Conservation (phyloP, 2,797 vertebrate genomes). For the Urophycis tenuis region DNA sequence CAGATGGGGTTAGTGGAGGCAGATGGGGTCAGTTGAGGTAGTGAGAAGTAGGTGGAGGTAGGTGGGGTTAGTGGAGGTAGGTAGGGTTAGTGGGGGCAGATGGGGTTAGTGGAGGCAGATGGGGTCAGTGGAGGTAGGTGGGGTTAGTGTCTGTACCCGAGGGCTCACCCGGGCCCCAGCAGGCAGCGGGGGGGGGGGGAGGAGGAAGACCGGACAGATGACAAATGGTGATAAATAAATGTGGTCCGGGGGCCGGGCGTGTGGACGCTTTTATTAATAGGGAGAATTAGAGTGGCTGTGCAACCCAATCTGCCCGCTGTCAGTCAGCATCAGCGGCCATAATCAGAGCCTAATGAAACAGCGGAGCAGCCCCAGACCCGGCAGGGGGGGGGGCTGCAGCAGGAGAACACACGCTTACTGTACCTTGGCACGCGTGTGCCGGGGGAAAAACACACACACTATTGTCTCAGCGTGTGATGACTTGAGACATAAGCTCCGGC, state of each 20-base stretch:
- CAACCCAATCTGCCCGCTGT: conserved; percentile 80
- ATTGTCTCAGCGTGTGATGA: not conserved
- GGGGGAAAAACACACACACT: not conserved
- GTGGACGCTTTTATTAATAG: conserved; percentile 79
- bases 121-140: conserved; percentile 39
- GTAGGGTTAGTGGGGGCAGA: conserved; percentile 37
- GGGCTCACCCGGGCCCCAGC: too few species aligned
- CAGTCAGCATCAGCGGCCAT: conserved; percentile 78
- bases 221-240: conserved; percentile 86
- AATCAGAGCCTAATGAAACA: conserved; percentile 79
- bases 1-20: too few species aligned
- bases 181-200: too few species aligned
- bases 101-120: conserved; percentile 31
- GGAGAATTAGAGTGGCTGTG: conserved; percentile 78
- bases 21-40: too few species aligned
- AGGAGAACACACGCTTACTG: conserved; percentile 8
- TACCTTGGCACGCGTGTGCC: not conserved
- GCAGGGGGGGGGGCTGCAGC: conserved; percentile 15
- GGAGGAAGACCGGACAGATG: conserved; percentile 69
- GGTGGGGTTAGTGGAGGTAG: too few species aligned
- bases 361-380: conserved; percentile 59
- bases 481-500: not conserved
- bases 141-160: too few species aligned
- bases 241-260: conserved; percentile 70
- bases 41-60: too few species aligned